phyloP scores from a whole-genome alignment of 2,888 invertebrate species.

The Spisula solida region DNA sequence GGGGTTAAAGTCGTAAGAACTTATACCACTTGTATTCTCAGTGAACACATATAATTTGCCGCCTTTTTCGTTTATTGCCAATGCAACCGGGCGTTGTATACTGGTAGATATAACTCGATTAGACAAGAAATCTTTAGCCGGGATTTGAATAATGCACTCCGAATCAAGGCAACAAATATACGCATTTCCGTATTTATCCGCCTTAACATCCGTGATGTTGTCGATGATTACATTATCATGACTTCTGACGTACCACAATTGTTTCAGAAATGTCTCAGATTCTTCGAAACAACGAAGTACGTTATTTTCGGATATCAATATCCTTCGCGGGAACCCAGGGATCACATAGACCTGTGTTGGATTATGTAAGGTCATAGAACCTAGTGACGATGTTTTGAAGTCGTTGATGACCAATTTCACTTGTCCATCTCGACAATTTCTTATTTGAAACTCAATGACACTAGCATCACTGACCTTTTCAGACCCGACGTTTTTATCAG shows the following conservation, averaged over 20 bases:
- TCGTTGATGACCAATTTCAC: background rate
- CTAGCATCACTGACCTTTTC: constrained; percentile 16
- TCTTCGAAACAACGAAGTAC: constrained; percentile 16
- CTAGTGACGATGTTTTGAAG: background rate
- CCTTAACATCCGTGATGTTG: constrained; percentile 14
- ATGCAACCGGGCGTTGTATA: background rate
- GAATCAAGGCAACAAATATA: constrained; percentile 34
- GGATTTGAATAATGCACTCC: constrained; percentile 32
- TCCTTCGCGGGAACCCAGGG: background rate
- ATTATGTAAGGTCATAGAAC: background rate
- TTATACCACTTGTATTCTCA: background rate
- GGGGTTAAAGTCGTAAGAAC: background rate
- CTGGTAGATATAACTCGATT: background rate
- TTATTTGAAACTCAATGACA: constrained; percentile 24
- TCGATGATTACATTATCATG: background rate
- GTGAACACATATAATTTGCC: background rate
- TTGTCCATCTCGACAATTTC: background rate
- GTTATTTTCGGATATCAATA: background rate
- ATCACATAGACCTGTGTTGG: background rate
- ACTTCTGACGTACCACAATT: constrained; percentile 23
- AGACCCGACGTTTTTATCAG: background rate
- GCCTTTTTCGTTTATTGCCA: background rate
- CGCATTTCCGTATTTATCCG: constrained; percentile 30
- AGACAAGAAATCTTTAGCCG: background rate
- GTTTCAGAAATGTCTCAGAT: background rate